These are phyloP conservation scores for Synodontis membranacea DNA, from an alignment of 2,113 vertebrate genomes.

Conservation along the genomic window DNA sequence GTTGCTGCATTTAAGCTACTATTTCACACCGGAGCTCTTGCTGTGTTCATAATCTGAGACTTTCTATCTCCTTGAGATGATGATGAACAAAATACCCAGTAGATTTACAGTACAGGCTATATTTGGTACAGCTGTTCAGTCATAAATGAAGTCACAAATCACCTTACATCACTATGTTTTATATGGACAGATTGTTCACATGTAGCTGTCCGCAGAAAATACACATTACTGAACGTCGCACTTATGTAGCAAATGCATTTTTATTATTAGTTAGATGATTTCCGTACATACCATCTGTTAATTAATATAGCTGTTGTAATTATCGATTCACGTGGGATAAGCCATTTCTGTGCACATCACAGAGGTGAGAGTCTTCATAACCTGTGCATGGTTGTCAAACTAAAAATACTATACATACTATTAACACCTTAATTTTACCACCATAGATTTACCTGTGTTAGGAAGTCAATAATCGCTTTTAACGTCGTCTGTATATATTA, in stretches of 20 bases:
- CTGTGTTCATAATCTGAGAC: conserved; percentile 32
- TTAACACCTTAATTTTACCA: not conserved
- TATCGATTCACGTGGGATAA: not conserved
- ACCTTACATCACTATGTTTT: not conserved
- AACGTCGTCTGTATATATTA: not conserved
- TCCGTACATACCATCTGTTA: not conserved
- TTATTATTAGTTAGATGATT: not conserved
- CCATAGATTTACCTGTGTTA: not conserved
- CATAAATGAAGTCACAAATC: not conserved
- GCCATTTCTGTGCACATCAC: not conserved
- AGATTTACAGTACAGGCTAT: conserved; percentile 4
- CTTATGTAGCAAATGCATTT: not conserved
- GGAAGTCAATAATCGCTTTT: not conserved
- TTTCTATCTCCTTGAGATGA: conserved; percentile 19
- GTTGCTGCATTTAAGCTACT: conserved; percentile 23
- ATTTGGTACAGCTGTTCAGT: not conserved
- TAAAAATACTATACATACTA: not conserved
- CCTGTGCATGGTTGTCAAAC: not conserved
- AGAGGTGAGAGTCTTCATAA: not conserved
- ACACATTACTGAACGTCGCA: not conserved
- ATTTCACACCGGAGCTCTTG: conserved; percentile 9
- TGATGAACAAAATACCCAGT: conserved; percentile 6
- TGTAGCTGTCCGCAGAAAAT: not conserved
- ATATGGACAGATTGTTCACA: not conserved
- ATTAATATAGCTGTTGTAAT: not conserved